Evolutionary conservation across 2,113 vertebrate genomes (phyloP), one percentile per base, ranked within the genome.

Genomic region (Nesoenas mayeri): DNA sequence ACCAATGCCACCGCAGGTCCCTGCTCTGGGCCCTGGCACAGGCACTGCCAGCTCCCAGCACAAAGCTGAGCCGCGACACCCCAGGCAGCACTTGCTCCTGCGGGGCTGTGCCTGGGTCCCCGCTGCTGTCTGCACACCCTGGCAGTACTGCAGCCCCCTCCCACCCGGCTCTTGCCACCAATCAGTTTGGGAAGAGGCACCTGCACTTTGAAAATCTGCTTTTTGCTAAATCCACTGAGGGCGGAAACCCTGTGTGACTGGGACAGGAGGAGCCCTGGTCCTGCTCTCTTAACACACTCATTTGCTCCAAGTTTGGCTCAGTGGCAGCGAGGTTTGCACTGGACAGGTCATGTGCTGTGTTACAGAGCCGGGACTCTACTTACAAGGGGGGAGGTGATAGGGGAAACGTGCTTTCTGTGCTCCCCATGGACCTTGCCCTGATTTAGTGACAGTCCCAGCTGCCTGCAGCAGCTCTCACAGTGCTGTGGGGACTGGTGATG

Each of bases 261-360:
- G 26, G 40, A 28, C 8, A 4, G 58, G 51, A 58, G 72, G 5
- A 53, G 3, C 25, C 31, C 42, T 8, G 0, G 8, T 26, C 22
- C 56, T 16, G 6, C 56, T 47, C 74, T 53, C 64, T 22, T 32
- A 62, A 21, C 24, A 11, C 1, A 0, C 21, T 56, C 21, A 10
- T 0, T 36, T 17, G 15, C 17, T 5, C 4, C 0, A 4, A 12
- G 28, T n/a, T 32, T 25, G 10, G 47, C 72, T 50, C 54, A 3
- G 5, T 2, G 12, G 28, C 34, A 57, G 7, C 1, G 5, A 54
- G 51, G 21, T 34, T 77, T 3, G 1, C 9, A 1, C 34, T 18
- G 74, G 28, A 2, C 6, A 6, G 6, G 8, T 11, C 0, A 0
- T 4, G n/a, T 17, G 42, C 61, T 5, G 0, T 5, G 36, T 48